phyloP scores from a whole-genome alignment of 2,888 invertebrate species.

The Elysia crispata region DNA sequence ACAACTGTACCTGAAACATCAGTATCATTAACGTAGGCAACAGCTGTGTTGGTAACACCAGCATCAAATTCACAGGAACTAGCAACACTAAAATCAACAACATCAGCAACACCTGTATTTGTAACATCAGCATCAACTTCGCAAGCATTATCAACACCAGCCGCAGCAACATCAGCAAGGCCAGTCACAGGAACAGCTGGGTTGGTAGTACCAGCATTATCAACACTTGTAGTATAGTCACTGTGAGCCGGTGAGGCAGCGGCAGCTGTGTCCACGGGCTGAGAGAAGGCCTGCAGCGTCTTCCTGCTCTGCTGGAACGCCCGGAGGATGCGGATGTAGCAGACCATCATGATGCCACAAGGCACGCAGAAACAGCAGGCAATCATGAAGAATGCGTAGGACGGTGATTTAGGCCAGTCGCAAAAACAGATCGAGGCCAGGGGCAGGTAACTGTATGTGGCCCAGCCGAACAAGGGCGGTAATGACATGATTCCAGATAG shows the following conservation, averaged over 20 bases:
- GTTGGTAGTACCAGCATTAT: no score
- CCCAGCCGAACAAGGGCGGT: conserved; percentile 72
- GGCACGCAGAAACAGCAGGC: conserved; percentile 70
- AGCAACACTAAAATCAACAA: no score
- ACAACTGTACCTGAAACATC: no score
- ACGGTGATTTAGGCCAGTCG: conserved; percentile 63
- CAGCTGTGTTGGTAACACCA: no score
- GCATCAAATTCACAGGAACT: no score
- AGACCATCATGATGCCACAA: conserved; percentile 67
- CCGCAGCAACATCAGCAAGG: no score
- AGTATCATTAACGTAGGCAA: no score
- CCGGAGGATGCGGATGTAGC: conserved; percentile 63
- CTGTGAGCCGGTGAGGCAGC: no score
- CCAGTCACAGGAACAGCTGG: no score
- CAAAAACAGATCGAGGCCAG: conserved; percentile 71
- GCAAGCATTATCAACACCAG: no score
- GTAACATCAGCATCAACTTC: no score
- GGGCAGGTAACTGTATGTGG: conserved; percentile 63
- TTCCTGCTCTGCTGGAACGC: conserved; percentile 58
- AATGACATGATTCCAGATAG: conserved; percentile 62
- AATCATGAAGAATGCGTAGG: conserved; percentile 73
- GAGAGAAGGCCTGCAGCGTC: conserved; percentile 21
- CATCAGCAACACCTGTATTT: not conserved
- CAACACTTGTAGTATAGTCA: not conserved
- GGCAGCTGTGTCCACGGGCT: not conserved